These are phyloP conservation scores for Poeciliopsis retropinna DNA, from an alignment of 2,113 vertebrate species.

Conservation along the genomic window DNA sequence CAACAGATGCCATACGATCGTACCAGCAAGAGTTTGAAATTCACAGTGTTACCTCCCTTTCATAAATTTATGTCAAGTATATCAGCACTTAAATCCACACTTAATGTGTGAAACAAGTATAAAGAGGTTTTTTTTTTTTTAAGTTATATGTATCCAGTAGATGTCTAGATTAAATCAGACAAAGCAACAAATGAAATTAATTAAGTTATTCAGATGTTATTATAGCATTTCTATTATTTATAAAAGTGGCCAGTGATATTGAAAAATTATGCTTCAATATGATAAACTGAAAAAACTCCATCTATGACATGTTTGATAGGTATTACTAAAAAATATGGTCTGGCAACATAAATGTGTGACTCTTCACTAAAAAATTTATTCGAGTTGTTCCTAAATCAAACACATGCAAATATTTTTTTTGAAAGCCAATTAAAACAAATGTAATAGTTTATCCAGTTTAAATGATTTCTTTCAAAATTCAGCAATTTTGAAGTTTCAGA, in stretches of 20 bases:
- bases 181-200: conserved; percentile 43
- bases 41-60: conserved; percentile 74
- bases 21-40: conserved; percentile 74
- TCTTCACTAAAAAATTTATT: neutral
- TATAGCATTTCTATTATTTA: neutral
- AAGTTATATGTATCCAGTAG: conserved; percentile 27
- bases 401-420: neutral
- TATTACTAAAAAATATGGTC: neutral
- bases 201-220: conserved; percentile 1
- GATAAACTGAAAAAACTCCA: neutral
- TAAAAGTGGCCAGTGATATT: neutral
- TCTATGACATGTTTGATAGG: neutral
- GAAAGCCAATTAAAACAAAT: too few species aligned
- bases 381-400: neutral
- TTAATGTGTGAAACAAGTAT: conserved; percentile 10
- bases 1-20: conserved; percentile 46
- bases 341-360: neutral
- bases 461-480: too few species aligned
- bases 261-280: neutral
- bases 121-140: neutral
- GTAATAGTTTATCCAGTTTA: too few species aligned
- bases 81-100: conserved; percentile 61
- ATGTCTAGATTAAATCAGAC: conserved; percentile 31
- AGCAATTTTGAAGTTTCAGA: too few species aligned
- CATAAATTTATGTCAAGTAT: conserved; percentile 67